Conservation (phyloP, 1,140 invertebrate species). For the Brachionus koreanus region DNA sequence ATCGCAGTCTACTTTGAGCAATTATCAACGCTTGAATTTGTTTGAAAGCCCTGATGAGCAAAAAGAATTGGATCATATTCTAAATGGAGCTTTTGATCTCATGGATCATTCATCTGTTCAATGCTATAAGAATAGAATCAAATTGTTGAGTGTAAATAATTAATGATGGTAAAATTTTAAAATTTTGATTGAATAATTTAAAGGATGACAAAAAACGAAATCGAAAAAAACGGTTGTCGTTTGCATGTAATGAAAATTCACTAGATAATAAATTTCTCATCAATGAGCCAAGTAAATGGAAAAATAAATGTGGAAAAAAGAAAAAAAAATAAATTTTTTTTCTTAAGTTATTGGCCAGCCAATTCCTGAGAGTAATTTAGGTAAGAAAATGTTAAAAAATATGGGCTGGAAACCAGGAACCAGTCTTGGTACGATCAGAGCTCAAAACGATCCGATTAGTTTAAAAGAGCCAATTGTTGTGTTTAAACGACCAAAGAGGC, state of each 20-base stretch:
- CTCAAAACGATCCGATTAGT: slow-evolving; percentile 45
- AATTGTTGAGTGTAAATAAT: background rate
- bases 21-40: background rate
- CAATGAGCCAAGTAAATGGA: background rate
- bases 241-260: background rate
- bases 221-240: background rate
- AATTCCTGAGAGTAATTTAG: slow-evolving; percentile 54
- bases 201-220: background rate
- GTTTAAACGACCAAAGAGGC: slow-evolving; percentile 45
- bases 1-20: background rate
- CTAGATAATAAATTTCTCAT: background rate
- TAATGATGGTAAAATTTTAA: background rate
- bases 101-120: background rate
- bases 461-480: slow-evolving; percentile 51
- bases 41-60: background rate
- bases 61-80: background rate
- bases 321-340: background rate
- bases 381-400: slow-evolving; percentile 52
- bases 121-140: background rate
- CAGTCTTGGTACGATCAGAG: slow-evolving; percentile 51
- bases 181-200: background rate
- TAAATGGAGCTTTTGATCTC: slow-evolving; percentile 7
- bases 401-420: slow-evolving; percentile 57
- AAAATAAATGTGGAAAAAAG: background rate
- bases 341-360: slow-evolving; percentile 45